Evolutionary conservation across 1,140 invertebrate species (phyloP).

Genomic region (Sarcophaga peregrina): DNA sequence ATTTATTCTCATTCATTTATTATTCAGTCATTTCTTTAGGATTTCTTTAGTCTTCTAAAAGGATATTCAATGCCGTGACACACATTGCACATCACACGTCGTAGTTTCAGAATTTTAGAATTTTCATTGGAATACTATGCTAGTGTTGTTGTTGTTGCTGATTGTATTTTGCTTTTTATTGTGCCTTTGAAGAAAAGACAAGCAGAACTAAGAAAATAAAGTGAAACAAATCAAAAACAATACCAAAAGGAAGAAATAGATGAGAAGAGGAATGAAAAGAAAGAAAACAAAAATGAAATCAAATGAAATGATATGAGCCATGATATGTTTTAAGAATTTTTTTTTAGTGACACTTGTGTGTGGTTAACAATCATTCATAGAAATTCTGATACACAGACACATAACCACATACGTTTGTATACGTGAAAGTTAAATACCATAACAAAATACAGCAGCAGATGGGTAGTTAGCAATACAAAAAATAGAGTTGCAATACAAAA

Average conservation of each 20-base stretch:
- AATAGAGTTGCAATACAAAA: too few species aligned
- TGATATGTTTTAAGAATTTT: constrained; percentile 4
- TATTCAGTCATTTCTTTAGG: too few species aligned
- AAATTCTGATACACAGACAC: background rate
- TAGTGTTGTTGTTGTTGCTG: too few species aligned
- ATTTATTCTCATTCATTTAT: constrained; percentile 1
- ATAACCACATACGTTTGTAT: background rate
- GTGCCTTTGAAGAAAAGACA: too few species aligned
- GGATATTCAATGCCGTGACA: too few species aligned
- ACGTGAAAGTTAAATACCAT: background rate
- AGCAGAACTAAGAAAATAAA: too few species aligned
- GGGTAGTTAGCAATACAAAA: too few species aligned
- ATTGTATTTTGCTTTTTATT: too few species aligned
- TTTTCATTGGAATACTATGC: too few species aligned
- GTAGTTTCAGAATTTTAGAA: too few species aligned
- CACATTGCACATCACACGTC: too few species aligned
- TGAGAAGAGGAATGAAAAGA: background rate
- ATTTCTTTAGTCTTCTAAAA: too few species aligned
- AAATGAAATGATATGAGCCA: background rate
- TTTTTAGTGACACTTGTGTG: constrained; percentile 33
- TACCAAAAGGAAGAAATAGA: background rate
- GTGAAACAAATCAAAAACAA: background rate
- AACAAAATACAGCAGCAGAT: background rate
- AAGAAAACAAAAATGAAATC: background rate
- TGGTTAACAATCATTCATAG: constrained; percentile 14